Evolutionary conservation across 2,888 invertebrate species (phyloP), one percentile per base, ranked within the genome.

Genomic region (Lapara coniferarum): DNA sequence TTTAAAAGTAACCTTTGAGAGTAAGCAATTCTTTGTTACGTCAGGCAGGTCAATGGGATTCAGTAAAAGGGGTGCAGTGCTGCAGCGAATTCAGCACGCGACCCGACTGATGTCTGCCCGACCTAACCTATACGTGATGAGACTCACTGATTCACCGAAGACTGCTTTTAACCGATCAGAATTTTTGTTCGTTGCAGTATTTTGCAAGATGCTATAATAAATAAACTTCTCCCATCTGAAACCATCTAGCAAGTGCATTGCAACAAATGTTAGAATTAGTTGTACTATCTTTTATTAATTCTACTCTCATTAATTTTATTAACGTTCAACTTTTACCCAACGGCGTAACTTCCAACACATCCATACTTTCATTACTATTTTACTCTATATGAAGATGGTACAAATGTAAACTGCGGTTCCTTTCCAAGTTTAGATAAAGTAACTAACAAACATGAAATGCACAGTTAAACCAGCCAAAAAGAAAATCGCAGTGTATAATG

Each of bases 61-160:
- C 51, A 46, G 53, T 57, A 67, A 70, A 67, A 67, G 44, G 49
- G 46, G n/a, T 70, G 70, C 66, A 67, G 71, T 71, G 73, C 73
- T 81, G 82, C 84, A 81, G 74, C 73, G 74, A 79, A 84, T 86
- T 86, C 85, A 78, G 80, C 79, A 79, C 84, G 85, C 79, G 81
- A 75, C 66, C 72, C 68, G 78, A 73, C 80, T 79, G 82, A 81
- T 82, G 84, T 80, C 80, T 82, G 83, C 77, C 81, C 79, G 81
- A 85, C 83, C 84, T 83, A 80, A 77, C 79, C 79, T 78, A 73
- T 81, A 87, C 89, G 88, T 89, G 89, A 83, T 78, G 77, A 51
- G 85, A 85, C 80, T 89, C 66, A 73, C 71, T 73, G 75, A 80
- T 80, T 76, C 73, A 70, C 72, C 75, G 70, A 70, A 74, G 73